Base-by-base conservation (phyloP, 2,888 invertebrate species). In the Bhutanitis thaidina region DNA sequence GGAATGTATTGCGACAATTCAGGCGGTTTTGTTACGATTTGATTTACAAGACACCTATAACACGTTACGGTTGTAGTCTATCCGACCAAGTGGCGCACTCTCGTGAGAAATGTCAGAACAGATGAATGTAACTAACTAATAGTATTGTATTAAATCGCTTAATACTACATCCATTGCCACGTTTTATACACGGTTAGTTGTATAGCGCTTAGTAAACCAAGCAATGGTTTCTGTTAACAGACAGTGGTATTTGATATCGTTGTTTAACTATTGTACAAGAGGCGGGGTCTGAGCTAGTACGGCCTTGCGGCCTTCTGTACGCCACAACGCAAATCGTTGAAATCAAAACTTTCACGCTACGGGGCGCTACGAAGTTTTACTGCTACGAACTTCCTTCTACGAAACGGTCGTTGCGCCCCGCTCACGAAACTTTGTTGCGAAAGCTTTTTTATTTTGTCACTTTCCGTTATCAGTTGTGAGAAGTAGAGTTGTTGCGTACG, bases 261-360 rank as follows among this genome's bases (percentile, higher is more conserved):
- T 40, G 39, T 34, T 49, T 43, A 29, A 52, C 46, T 37, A 44
- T 68, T 60, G 75, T 82, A 55, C 49, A 59, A 62, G 68, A 71
- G 61, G 70, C 77, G 74, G 82, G 86, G 83, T 77, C 77, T 77
- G 77, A 76, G 79, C 80, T 79, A 84, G 79, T 71, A 72, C 81
- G 83, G 82, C 79, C 81, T 83, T 80, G 75, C 80, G 80, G 84
- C 79, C 83, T 80, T 83, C 80, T 78, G 77, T 80, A 77, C 74
- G 73, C 86, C 83, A 78, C 85, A 87, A 86, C 84, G 80, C 87
- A 88, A 88, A 88, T 89, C 87, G 88, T 89, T 86, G 89, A 87
- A 89, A 88, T 89, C 88, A 89, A 88, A 88, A 89, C 88, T 89
- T 89, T 89, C 89, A 86, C 89, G 87, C 88, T 87, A 86, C 88